Conservation (phyloP, 2,797 vertebrate species). For the Sebastes vulpes region DNA sequence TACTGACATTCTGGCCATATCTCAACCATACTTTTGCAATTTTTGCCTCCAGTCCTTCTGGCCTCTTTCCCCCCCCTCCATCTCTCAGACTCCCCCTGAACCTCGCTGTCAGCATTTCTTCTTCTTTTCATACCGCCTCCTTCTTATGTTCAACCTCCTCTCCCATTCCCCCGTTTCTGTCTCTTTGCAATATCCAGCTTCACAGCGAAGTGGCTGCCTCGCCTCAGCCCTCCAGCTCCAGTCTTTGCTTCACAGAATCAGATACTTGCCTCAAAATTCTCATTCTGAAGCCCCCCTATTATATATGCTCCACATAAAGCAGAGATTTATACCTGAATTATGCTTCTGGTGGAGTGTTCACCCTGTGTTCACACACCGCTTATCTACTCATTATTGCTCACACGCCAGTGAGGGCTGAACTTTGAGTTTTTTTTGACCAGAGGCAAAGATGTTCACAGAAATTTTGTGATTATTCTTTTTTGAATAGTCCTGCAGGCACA, state of each 20-base stretch:
- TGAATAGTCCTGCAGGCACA: constrained; percentile 4
- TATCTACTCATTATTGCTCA: constrained; percentile 59
- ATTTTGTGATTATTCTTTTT: constrained; percentile 35
- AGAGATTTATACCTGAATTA: constrained; percentile 65
- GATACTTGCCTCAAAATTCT: constrained; percentile 41
- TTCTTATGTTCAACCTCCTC: neutral
- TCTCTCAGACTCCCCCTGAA: constrained; percentile 25
- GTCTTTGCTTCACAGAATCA: constrained; percentile 58
- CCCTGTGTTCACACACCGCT: constrained; percentile 39
- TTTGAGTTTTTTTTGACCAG: neutral
- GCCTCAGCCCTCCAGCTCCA: constrained; percentile 51
- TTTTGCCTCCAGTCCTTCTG: constrained; percentile 40
- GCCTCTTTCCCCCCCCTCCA: neutral
- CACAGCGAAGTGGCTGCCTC: constrained; percentile 3
- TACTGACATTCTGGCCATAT: constrained; percentile 39
- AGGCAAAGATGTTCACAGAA: constrained; percentile 5
- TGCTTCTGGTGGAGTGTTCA: constrained; percentile 26
- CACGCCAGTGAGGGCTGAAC: constrained; percentile 1
- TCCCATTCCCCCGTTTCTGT: neutral
- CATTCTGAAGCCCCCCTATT: constrained; percentile 35
- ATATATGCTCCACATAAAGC: constrained; percentile 44
- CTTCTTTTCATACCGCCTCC: neutral
- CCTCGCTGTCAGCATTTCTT: constrained; percentile 46
- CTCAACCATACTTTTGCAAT: constrained; percentile 40
- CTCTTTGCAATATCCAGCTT: constrained; percentile 28